Percentiles rank a stretch among this genome's conserved stretches.
These are phyloP conservation scores for Brevimyrus niger DNA, from an alignment of 2,113 vertebrate species.

Conservation along the genomic window DNA sequence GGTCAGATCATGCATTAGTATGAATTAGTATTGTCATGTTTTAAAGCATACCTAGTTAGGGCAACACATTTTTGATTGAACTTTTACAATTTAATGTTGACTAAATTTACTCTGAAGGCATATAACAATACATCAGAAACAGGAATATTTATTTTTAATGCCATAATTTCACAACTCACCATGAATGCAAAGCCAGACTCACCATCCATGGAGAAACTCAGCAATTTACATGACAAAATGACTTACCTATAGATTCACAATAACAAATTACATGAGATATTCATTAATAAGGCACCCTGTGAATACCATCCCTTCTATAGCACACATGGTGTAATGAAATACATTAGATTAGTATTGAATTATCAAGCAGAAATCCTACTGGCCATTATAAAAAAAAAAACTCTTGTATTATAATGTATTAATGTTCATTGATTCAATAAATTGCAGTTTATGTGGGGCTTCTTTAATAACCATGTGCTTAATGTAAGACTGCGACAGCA, in stretches of 20 bases:
- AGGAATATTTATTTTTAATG: background rate
- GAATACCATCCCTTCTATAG: background rate
- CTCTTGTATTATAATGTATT: background rate
- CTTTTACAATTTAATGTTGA: background rate
- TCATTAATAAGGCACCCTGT: background rate
- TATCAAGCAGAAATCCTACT: background rate
- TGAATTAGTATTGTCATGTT: background rate
- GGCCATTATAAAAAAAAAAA: background rate
- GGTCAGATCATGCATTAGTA: background rate
- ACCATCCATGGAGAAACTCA: background rate
- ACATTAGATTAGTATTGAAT: background rate
- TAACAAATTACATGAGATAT: background rate
- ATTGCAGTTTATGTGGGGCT: background rate
- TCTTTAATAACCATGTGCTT: background rate
- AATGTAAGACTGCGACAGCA: background rate
- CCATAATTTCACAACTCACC: background rate
- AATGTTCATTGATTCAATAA: background rate
- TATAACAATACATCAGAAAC: background rate
- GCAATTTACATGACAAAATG: background rate
- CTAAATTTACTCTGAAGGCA: background rate
- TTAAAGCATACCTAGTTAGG: background rate
- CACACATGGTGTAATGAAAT: background rate
- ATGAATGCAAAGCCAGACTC: conserved; percentile 11
- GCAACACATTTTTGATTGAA: background rate
- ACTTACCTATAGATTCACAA: background rate